Base-by-base conservation (phyloP, 2,113 vertebrate species). In the Marcusenius ussheri region DNA sequence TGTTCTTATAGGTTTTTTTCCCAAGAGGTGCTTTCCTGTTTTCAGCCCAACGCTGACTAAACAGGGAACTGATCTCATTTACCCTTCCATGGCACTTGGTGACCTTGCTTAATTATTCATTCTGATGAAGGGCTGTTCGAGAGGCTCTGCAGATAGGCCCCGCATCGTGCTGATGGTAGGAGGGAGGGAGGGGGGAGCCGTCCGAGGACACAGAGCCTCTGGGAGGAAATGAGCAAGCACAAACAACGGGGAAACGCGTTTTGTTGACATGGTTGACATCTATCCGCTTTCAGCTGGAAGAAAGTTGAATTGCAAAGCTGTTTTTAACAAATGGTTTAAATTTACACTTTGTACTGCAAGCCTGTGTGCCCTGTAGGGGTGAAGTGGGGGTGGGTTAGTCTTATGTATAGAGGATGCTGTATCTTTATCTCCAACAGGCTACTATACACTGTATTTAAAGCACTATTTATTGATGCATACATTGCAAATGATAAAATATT, bases 41-140 rank as follows among this genome's bases (percentile, higher is more conserved):
- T 19, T 39, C 35, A 8, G 80, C n/a, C n/a, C 35, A 46, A 46
- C 0, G 80, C 80, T 42, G 80, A 70, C 62, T 70, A 70, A 70
- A 70, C 10, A 70, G 62, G 62, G 62, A 70, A 70, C n/a, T 70
- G 62, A 70, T 70, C 62, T 70, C 62, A 70, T 31, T 70, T 70
- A 31, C 62, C 62, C 62, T 70, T 70, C n/a, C 62, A 70, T 70
- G 62, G 62, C n/a, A 27, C 62, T 70, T 70, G 62, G 62, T 31
- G 62, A 70, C 83, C 51, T 90, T 86, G 89, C 56, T 90, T 86
- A 90, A 86, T 86, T 86, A 86, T 90, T 90, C 89, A 86, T 89
- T 85, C 35, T 85, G 80, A 89, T 62, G 15, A 89, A 11, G 49
- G 74, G 35, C 21, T 24, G 31, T 53, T 24, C 2, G 53, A 84